Base-by-base conservation (phyloP, 2,888 invertebrate genomes). In the Scaptomyza reducta region DNA sequence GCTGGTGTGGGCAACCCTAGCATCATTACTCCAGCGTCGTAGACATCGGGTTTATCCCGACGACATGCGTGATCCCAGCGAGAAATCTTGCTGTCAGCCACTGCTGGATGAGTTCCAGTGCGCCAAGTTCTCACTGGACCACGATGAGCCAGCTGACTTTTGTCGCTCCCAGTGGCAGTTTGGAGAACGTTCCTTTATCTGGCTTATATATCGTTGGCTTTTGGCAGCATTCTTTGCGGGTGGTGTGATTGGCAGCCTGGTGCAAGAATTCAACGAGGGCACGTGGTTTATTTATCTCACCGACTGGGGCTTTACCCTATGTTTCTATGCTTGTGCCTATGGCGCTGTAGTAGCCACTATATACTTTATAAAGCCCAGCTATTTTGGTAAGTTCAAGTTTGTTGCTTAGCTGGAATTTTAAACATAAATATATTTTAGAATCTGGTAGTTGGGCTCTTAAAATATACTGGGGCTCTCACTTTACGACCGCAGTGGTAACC, bases 401-500 rank as follows among this genome's bases (percentile, higher is more conserved):
- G 13, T 33, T n/a, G 16, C 9, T 6, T 2, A 11, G 22, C 1
- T 22, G 5, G 0, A 35, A 27, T 14, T 11, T n/a, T n/a, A 11
- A 5, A 2, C 10, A 25, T 22, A 22, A 22, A 22, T 14, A 18
- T 14, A 9, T 51, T 67, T 18, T 16, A 90, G 90, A 16, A 51
- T 40, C 72, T 33, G 74, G 79, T 10, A 79, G 80, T 59, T 87
- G 66, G 45, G 73, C 90, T 1, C 90, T 93, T 16, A 92, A 91
- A 70, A 81, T 93, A 6, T 96, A 96, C 89, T 96, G 96, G 96
- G 92, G 94, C 14, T 89, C 94, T 2, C 94, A 95, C 89, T 94
- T 93, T 53, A 93, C 94, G 18, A 94, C 95, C 0, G 94, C 95
- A 70, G 92, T 95, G 31, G 16, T 89, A 33, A 95, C 96, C 0